Conservation (phyloP, 2,797 vertebrate species). For the Hirundo rustica region DNA sequence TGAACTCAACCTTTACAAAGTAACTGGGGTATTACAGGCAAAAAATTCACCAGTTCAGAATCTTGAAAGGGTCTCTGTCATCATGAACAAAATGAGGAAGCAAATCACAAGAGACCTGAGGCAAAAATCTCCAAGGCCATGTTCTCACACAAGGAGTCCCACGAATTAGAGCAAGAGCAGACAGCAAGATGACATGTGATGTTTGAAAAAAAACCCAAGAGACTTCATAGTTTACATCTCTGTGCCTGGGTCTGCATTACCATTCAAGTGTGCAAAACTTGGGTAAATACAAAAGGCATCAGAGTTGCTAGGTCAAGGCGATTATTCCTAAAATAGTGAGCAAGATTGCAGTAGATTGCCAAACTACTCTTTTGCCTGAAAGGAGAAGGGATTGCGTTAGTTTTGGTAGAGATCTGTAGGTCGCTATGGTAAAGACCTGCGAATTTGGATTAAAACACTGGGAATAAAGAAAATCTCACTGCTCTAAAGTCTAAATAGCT, state of each 20-base stretch:
- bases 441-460: not conserved
- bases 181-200: not conserved
- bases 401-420: not conserved
- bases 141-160: not conserved
- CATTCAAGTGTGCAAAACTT: not conserved
- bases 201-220: not conserved
- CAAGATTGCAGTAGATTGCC: not conserved
- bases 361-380: not conserved
- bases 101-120: constrained; percentile 9
- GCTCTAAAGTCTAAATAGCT: not conserved
- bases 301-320: not conserved
- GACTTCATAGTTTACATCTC: not conserved
- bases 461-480: not conserved
- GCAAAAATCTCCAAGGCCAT: constrained; percentile 13
- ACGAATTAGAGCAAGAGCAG: constrained; percentile 3
- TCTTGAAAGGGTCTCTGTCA: not conserved
- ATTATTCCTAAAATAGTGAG: not conserved
- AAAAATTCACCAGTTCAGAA: not conserved
- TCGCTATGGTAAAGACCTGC: not conserved
- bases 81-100: not conserved
- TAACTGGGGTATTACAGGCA: not conserved
- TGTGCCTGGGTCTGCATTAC: not conserved
- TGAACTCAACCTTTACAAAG: not conserved
- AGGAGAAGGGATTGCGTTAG: not conserved
- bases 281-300: not conserved